phyloP scores from a whole-genome alignment of 2,888 invertebrate species.

The Physocephala rufipes region DNA sequence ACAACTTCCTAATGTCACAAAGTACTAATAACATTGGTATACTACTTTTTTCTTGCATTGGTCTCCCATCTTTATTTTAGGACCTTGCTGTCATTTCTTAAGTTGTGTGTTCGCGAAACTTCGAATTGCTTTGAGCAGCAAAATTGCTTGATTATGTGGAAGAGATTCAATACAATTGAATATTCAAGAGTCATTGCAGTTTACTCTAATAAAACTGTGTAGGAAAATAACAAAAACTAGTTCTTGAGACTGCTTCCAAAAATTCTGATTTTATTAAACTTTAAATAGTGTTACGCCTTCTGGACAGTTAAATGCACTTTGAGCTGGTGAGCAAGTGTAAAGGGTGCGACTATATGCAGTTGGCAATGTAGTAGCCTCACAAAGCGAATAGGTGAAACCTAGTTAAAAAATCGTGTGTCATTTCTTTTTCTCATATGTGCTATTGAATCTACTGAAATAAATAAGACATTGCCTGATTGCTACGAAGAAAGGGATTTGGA shows the following conservation, averaged over 20 bases:
- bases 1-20: neutral
- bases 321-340: neutral
- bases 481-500: conserved; percentile 11
- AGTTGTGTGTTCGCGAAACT: conserved; percentile 2
- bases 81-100: conserved; percentile 13
- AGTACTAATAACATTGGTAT: no score
- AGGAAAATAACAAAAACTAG: neutral
- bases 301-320: neutral
- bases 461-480: neutral
- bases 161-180: neutral
- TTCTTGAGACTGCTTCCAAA: neutral
- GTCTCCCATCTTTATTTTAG: neutral
- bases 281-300: conserved; percentile 12
- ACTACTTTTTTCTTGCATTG: no score
- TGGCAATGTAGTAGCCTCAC: neutral
- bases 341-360: neutral
- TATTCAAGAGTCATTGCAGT: neutral
- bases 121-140: neutral
- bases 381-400: no score
- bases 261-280: conserved; percentile 4
- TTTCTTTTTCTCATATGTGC: conserved; percentile 2
- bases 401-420: neutral
- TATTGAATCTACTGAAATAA: no score
- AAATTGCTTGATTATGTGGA: neutral
- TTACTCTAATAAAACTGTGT: neutral